Percentiles rank a stretch among this genome's conserved stretches.
Conservation (phyloP, 2,797 vertebrate genomes). For the Glossophaga mutica region DNA sequence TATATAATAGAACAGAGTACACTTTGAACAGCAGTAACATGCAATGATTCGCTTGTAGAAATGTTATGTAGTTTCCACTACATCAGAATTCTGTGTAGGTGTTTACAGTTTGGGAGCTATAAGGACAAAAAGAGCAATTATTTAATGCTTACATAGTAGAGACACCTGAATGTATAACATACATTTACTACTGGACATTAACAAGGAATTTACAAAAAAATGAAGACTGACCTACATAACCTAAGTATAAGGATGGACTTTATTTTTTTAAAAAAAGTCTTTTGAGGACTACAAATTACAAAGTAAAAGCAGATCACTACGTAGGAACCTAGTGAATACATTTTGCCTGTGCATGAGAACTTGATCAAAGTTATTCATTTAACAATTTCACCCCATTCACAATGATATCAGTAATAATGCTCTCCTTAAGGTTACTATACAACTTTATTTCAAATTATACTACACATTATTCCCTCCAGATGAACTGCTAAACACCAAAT, state of each 20-base stretch:
- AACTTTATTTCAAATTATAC: slow-evolving; percentile 46
- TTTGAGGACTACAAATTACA: slow-evolving; percentile 76
- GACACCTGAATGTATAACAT: background rate
- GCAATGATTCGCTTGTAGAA: slow-evolving; percentile 46
- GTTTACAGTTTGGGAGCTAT: background rate
- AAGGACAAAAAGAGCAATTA: slow-evolving; percentile 10
- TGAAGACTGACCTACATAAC: slow-evolving; percentile 40
- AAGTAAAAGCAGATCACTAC: slow-evolving; percentile 74
- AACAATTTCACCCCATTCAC: slow-evolving; percentile 58
- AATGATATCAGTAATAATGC: slow-evolving; percentile 56
- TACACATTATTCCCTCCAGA: slow-evolving; percentile 54
- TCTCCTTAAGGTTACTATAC: slow-evolving; percentile 51
- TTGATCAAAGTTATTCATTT: slow-evolving; percentile 62
- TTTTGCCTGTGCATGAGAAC: slow-evolving; percentile 58
- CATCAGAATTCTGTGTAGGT: slow-evolving; percentile 31
- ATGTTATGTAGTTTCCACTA: slow-evolving; percentile 41
- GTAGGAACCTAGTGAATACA: slow-evolving; percentile 70
- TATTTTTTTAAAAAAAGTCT: slow-evolving; percentile 72
- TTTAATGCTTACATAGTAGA: slow-evolving; percentile 27
- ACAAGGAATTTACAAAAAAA: slow-evolving; percentile 28
- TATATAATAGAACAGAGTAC: slow-evolving; percentile 55
- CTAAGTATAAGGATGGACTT: slow-evolving; percentile 78
- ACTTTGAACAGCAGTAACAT: slow-evolving; percentile 49
- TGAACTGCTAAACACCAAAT: slow-evolving; percentile 38
- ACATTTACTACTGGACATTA: background rate